Base-by-base conservation (phyloP, 1,140 invertebrate genomes). In the Drosophila mojavensis region DNA sequence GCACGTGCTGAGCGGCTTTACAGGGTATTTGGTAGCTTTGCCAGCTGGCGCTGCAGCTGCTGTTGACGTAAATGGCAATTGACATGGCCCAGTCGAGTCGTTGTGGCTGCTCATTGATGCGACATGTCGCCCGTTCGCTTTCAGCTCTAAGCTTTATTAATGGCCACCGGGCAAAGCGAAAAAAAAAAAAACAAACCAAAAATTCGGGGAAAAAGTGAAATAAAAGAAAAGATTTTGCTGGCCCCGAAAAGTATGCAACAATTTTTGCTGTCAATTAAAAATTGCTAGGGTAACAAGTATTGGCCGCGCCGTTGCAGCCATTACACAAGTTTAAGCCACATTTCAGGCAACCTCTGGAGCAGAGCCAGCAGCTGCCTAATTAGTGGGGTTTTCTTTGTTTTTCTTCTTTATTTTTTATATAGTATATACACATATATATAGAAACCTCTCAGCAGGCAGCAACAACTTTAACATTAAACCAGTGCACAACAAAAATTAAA, bases 141-240 rank as follows among this genome's bases (percentile, higher is more conserved):
- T 39, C 28, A 28, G 54, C 5, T 63, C 60, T 77, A 81, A 73
- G 73, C 78, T 81, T 81, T 81, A 81, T 81, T 81, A 81, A 78
- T 81, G 79, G 63, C 66, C 24, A 47, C 5, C 28, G 13, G 3
- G 43, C 43, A 47, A 9, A 47, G 15, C 4, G 43, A 3, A 6
- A 10, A 10, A 39, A 11, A 39, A 39, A 11, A 6, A 39, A 7
- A 17, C 13, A 24, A 33, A 11, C 1, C 0, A 11, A 39, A 4
- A 39, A 39, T 2, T 0, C 5, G 17, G 17, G 17, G 17, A 6
- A 17, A 17, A 33, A 33, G 9, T 1, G 33, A 7, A 36, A 10
- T 9, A 36, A 10, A 5, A 9, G 10, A 17, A 17, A 36, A 33
- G 11, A 17, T 13, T 55, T 48, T 17, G 47, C 15, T 24, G 17